These are phyloP conservation scores for Stictonetta naevosa DNA, from an alignment of 2,113 vertebrate species.

Conservation along the genomic window DNA sequence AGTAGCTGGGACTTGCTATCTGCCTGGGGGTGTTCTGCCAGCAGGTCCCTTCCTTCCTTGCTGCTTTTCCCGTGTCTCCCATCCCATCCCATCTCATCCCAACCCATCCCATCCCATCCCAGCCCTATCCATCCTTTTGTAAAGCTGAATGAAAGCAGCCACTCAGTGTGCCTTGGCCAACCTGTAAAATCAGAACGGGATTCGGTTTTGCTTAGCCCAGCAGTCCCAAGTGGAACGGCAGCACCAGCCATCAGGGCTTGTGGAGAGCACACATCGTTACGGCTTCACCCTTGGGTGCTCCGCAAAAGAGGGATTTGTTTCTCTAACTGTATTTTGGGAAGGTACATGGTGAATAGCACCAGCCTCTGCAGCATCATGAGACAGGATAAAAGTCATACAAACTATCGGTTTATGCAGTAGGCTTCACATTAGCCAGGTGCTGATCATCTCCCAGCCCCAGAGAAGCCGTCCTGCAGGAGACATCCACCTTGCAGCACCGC, in stretches of 20 bases:
- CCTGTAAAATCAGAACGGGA: slow-evolving; percentile 26
- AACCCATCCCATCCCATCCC: not conserved
- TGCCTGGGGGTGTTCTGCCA: fast-evolving
- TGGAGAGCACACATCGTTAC: slow-evolving; percentile 3
- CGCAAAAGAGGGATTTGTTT: slow-evolving; percentile 48
- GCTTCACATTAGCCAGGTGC: not conserved
- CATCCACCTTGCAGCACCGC: not conserved
- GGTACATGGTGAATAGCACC: slow-evolving; percentile 58
- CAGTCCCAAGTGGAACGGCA: not conserved
- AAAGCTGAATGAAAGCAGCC: slow-evolving; percentile 11
- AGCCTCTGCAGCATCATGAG: slow-evolving; percentile 41
- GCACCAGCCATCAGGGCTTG: slow-evolving; percentile 12
- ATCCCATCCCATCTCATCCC: too few relatives aligned
- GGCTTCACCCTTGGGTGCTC: slow-evolving; percentile 25
- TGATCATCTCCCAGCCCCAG: not conserved
- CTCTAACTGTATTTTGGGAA: slow-evolving; percentile 65
- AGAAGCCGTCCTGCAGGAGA: not conserved
- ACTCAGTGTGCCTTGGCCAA: not conserved
- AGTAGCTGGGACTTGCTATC: not conserved
- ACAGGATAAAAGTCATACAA: slow-evolving; percentile 32
- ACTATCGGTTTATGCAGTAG: not conserved
- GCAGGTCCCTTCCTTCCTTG: not conserved
- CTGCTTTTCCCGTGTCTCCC: not conserved
- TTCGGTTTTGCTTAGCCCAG: slow-evolving; percentile 33
- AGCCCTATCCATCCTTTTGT: not conserved